These are phyloP conservation scores for Hippocampus zosterae DNA, from an alignment of 2,113 vertebrate genomes.

Conservation along the genomic window DNA sequence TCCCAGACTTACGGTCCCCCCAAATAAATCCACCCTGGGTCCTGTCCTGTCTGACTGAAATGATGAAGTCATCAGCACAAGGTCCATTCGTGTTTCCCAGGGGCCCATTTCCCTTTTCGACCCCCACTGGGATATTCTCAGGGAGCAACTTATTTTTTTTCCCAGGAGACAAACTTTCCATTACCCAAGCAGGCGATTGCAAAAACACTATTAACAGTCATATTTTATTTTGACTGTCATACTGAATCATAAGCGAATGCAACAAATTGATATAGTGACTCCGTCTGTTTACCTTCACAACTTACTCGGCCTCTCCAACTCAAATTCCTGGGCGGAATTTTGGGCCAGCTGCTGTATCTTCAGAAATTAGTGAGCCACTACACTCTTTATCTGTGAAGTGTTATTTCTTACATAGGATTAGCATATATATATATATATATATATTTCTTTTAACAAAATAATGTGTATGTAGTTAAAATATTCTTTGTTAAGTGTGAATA, in stretches of 20 bases:
- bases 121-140: constrained; percentile 50
- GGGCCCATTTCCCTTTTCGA: constrained; percentile 28
- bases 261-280: constrained; percentile 18
- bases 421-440: too few species aligned
- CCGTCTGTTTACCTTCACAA: background rate
- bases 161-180: constrained; percentile 39
- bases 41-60: constrained; percentile 33
- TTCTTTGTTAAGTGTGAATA: too few species aligned
- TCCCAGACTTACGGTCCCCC: constrained; percentile 49
- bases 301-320: too few species aligned
- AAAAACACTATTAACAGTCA: constrained; percentile 27
- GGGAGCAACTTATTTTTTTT: constrained; percentile 28
- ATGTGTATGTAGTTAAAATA: too few species aligned
- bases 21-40: constrained; percentile 34
- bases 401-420: too few species aligned
- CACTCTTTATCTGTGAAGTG: too few species aligned
- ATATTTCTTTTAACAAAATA: too few species aligned
- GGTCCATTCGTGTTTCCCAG: constrained; percentile 49
- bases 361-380: too few species aligned
- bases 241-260: constrained; percentile 3
- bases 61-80: constrained; percentile 25
- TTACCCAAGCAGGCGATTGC: constrained; percentile 22
- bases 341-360: too few species aligned
- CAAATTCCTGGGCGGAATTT: too few species aligned
- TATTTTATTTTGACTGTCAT: constrained; percentile 16